Conservation (phyloP, 2,888 invertebrate genomes). For the Ctena decussata region DNA sequence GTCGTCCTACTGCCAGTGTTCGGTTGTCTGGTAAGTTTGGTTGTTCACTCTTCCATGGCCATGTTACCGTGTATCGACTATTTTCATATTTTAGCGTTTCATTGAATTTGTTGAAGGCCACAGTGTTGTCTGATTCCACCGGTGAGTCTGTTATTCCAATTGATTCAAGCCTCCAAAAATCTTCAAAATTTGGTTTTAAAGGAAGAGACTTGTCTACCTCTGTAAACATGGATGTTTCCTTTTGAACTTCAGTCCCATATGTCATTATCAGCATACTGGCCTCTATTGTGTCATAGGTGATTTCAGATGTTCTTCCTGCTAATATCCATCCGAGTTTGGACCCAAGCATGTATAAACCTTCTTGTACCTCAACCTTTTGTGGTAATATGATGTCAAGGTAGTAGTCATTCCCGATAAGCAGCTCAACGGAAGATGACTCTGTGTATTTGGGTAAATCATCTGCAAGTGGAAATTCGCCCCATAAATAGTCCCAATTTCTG, state of each 20-base stretch:
- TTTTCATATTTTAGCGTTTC: conserved; percentile 30
- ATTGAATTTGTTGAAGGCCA: conserved; percentile 14
- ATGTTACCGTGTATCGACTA: conserved; percentile 19
- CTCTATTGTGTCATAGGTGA: background rate
- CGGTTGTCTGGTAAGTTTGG: conserved; percentile 23
- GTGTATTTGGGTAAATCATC: background rate
- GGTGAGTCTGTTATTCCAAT: conserved; percentile 16
- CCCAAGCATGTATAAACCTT: conserved; percentile 1
- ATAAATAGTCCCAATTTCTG: background rate
- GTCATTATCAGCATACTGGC: background rate
- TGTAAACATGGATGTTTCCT: background rate
- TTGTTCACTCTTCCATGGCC: conserved; percentile 43
- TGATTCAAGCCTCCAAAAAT: conserved; percentile 36
- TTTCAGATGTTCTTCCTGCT: background rate
- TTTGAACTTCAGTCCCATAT: background rate
- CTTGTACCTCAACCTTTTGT: conserved; percentile 2
- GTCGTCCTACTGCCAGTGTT: conserved; percentile 22
- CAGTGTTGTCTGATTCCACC: background rate
- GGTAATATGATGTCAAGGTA: conserved; percentile 11
- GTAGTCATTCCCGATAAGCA: conserved; percentile 15
- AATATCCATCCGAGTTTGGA: conserved; percentile 22
- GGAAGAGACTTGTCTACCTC: conserved; percentile 3
- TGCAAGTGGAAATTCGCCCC: too few relatives aligned
- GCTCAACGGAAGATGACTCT: background rate
- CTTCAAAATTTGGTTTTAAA: conserved; percentile 33